Percentiles rank a stretch among this genome's conserved stretches.
Conservation (phyloP, 1,140 invertebrate species). For the Theocolax elegans region DNA sequence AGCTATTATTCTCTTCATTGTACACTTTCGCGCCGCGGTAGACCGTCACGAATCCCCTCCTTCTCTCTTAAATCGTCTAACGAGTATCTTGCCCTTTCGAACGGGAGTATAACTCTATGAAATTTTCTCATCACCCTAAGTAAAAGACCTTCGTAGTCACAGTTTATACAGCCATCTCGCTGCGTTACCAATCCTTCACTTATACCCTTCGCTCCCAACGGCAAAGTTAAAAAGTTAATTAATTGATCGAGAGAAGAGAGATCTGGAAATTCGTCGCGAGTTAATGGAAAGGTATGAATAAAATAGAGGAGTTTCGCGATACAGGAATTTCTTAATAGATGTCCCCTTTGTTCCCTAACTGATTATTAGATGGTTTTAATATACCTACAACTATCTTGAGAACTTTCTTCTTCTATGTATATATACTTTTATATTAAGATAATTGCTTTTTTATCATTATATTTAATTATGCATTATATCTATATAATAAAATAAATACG, state of each 20-base stretch:
- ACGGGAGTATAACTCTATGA: too few relatives aligned
- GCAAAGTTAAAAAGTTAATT: constrained; percentile 21
- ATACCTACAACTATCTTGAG: neutral
- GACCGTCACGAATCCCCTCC: neutral
- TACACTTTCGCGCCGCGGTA: neutral
- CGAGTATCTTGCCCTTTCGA: too few relatives aligned
- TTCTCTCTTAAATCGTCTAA: too few relatives aligned
- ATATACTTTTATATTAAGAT: neutral
- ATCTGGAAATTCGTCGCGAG: neutral
- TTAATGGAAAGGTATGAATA: constrained; percentile 5
- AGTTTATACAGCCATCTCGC: neutral
- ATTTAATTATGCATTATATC: too few relatives aligned
- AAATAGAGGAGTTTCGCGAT: neutral
- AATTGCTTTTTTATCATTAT: too few relatives aligned
- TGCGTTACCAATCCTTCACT: too few relatives aligned
- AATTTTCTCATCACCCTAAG: constrained; percentile 19
- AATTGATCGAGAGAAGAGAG: constrained; percentile 15
- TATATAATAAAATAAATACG: too few relatives aligned
- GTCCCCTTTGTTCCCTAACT: neutral
- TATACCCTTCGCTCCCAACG: neutral
- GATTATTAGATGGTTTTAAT: neutral
- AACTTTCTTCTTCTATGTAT: neutral
- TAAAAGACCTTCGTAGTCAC: neutral
- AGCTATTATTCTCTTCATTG: constrained; percentile 3
- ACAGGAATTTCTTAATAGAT: neutral